A percentile compares a stretch with the other conserved stretches of the same genome.
These are phyloP conservation scores for Sceloporus tristichus DNA, from an alignment of 2,113 vertebrate genomes.

Conservation along the genomic window DNA sequence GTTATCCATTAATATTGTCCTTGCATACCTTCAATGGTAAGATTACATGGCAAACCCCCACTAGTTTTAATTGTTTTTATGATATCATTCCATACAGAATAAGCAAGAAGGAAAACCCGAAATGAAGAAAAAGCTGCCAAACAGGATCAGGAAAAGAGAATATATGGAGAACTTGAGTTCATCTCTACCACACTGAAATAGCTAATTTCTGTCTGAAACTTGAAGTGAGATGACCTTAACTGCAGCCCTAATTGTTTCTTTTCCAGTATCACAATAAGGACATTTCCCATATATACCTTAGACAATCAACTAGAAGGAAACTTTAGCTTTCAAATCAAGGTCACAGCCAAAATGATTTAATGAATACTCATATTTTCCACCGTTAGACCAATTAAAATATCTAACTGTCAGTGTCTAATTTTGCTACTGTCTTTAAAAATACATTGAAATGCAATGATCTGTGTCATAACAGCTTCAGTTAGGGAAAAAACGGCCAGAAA, in stretches of 20 bases:
- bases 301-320: slow-evolving; percentile 50
- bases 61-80: not conserved
- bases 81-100: not conserved
- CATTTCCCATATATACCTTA: not conserved
- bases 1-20: not conserved
- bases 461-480: slow-evolving; percentile 70
- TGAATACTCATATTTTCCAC: slow-evolving; percentile 70
- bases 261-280: slow-evolving; percentile 15
- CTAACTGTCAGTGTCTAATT: slow-evolving; percentile 77
- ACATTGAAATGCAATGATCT: slow-evolving; percentile 78
- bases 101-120: not conserved
- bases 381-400: slow-evolving; percentile 80
- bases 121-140: not conserved
- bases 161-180: not conserved
- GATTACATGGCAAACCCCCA: not conserved
- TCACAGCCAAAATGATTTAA: slow-evolving; percentile 67
- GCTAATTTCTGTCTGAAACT: not conserved
- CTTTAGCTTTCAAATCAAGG: slow-evolving; percentile 76
- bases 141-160: not conserved
- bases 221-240: not conserved
- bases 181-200: not conserved
- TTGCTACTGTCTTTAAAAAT: slow-evolving; percentile 66
- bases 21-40: not conserved
- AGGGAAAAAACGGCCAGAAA: slow-evolving; percentile 65
- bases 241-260: not conserved